phyloP scores from a whole-genome alignment of 2,113 vertebrate species.

The Albula glossodonta region DNA sequence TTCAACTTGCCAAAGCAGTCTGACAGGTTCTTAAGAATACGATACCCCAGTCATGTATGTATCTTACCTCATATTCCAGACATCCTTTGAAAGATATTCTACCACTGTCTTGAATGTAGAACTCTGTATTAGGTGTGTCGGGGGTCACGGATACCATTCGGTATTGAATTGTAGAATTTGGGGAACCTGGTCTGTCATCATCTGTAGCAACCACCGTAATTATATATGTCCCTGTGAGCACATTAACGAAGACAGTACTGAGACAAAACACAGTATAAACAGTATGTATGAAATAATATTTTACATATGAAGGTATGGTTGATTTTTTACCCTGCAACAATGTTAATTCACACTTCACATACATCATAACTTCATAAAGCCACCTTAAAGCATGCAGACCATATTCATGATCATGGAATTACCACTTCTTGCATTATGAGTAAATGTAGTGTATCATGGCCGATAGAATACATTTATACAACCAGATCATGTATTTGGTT shows the following conservation, averaged over 20 bases:
- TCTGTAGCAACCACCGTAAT: constrained; percentile 42
- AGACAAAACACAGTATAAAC: not conserved
- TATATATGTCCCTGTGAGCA: constrained; percentile 38
- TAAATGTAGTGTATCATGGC: not conserved
- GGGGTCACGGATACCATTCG: constrained; percentile 55
- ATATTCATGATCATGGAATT: not conserved
- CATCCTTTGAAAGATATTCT: constrained; percentile 65
- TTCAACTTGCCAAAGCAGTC: not conserved
- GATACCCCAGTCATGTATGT: not conserved
- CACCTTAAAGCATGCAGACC: not conserved
- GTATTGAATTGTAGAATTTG: constrained; percentile 42
- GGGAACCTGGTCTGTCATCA: not conserved
- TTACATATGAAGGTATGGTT: not conserved
- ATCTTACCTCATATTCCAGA: constrained; percentile 63
- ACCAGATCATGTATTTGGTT: no score
- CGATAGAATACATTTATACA: not conserved
- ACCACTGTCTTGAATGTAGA: constrained; percentile 48
- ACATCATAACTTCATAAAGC: not conserved
- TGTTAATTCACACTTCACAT: not conserved
- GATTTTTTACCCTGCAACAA: not conserved
- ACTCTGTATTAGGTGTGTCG: constrained; percentile 46
- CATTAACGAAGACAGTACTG: not conserved
- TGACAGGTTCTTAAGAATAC: not conserved
- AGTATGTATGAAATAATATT: not conserved
- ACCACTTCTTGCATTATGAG: not conserved